Base-by-base conservation (phyloP, 2,113 vertebrate genomes). In the Propithecus coquereli region DNA sequence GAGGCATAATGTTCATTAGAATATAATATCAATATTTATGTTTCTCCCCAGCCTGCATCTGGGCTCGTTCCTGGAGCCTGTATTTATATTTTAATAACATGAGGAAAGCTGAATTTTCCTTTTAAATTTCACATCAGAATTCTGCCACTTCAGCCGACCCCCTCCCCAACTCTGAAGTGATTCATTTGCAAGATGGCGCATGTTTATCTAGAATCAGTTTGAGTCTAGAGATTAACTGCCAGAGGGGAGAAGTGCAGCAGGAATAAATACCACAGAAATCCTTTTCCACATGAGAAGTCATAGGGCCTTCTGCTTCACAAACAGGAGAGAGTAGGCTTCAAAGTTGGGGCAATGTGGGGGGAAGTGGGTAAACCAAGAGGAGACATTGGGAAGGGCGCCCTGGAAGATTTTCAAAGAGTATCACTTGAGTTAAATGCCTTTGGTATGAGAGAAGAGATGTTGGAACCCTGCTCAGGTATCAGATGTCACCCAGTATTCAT, bases 11-110 rank as follows among this genome's bases (percentile, higher is more conserved):
- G 88, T 80, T 97, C 96, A 95, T 88, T 90, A 94, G 86, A 96
- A 71, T 91, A 96, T 82, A 96, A 82, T 95, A 94, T 93, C 96
- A 98, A 92, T 97, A 96, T 96, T 97, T 97, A 95, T 94, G 34
- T 74, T 89, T 86, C 91, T 94, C 94, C 97, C 81, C 91, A 98
- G 97, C 23, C 2, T 90, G 80, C 79, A 87, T 95, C 83, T 32
- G 88, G 65, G 70, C 89, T 97, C 94, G 0, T 97, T 97, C 94
- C 76, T 79, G 79, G 47, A 98, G 50, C 59, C 34, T 96, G 93
- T 96, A 57, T 97, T 97, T 96, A 65, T 96, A 96, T 94, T 92
- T 59, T 92, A 96, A 88, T 87, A 90, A 84, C 84, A 59, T 0
- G 25, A 95, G 37, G 95, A 94, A 97, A 97, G 57, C 80, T 94